Base-by-base conservation (phyloP, 2,888 invertebrate genomes). In the Julus scanicus region DNA sequence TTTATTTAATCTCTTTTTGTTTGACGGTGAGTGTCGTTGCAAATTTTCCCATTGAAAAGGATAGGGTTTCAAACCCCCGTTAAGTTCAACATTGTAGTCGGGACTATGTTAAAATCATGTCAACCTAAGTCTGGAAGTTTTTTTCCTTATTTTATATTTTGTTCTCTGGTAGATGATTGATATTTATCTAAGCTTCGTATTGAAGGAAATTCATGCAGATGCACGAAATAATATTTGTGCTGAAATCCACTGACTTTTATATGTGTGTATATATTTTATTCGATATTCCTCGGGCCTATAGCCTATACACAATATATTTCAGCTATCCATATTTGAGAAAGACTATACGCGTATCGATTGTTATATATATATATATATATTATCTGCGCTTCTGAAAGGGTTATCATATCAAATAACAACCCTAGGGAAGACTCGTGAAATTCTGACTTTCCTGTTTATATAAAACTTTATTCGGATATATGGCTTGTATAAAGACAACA, bases 331-430 rank as follows among this genome's bases (percentile, higher is more conserved):
- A 63, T 63, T 63, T 63, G 63, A 63, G 63, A 17, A 20, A 20
- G 63, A 63, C n/a, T 63, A 63, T 63, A 63, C n/a, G n/a, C 63
- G 63, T 20, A 63, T 63, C 63, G 63, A 63, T 63, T 63, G 63
- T 63, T n/a, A n/a, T n/a, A n/a, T n/a, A n/a, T n/a, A n/a, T n/a
- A n/a, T 63, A 63, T 63, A 63, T 63, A 63, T 17, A 53, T 20
- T 63, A 63, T 63, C 63, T 3, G 63, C 15, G 63, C 20, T 63
- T 63, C 63, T n/a, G 63, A 63, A 63, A 63, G 63, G 63, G 63
- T 63, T 63, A 63, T 17, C 63, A n/a, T 63, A 63, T 63, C 63
- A 63, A 63, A 63, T 63, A 63, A 63, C 63, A 63, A 63, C 63
- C 63, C 63, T n/a, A 63, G 63, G 63, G 63, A 63, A 63, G 63